phyloP scores from a whole-genome alignment of 1,140 invertebrate genomes.

The Nephotettix cincticeps region DNA sequence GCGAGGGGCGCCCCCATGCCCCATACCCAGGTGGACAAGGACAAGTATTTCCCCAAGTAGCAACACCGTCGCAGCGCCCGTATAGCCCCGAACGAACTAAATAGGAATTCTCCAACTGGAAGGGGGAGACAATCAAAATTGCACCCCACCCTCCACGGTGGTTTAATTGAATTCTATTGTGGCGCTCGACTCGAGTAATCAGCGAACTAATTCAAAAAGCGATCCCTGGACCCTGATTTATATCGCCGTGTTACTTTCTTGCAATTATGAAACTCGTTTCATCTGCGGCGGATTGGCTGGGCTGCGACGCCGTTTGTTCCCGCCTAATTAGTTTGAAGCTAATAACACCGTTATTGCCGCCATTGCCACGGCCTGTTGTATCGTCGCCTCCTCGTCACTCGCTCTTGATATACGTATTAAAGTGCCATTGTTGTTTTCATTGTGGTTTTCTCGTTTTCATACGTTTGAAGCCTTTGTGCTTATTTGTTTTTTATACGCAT shows the following conservation, averaged over 20 bases:
- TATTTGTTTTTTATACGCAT: too few species aligned
- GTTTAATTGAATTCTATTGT: conserved; percentile 29
- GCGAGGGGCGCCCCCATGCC: too few species aligned
- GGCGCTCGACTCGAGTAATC: conserved; percentile 23
- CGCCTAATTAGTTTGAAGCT: conserved; percentile 18
- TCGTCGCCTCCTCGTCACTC: neutral
- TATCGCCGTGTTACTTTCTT: conserved; percentile 25
- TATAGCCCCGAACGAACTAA: conserved; percentile 22
- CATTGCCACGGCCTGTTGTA: neutral
- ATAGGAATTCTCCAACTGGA: conserved; percentile 25
- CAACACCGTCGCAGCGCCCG: neutral
- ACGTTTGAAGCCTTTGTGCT: too few species aligned
- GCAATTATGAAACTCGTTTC: conserved; percentile 22
- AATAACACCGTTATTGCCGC: conserved; percentile 8
- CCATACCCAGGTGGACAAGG: too few species aligned
- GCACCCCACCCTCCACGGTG: conserved; percentile 24
- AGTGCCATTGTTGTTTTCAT: too few species aligned
- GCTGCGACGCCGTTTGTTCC: conserved; percentile 6
- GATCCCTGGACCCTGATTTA: conserved; percentile 27
- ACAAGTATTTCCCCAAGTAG: neutral
- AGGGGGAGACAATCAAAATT: conserved; percentile 27
- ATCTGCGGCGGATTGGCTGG: conserved; percentile 15
- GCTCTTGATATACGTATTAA: neutral
- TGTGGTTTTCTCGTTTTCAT: too few species aligned
- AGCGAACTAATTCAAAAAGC: conserved; percentile 29